These are phyloP conservation scores for Oceanites oceanicus DNA, from an alignment of 2,113 vertebrate genomes.

Conservation along the genomic window DNA sequence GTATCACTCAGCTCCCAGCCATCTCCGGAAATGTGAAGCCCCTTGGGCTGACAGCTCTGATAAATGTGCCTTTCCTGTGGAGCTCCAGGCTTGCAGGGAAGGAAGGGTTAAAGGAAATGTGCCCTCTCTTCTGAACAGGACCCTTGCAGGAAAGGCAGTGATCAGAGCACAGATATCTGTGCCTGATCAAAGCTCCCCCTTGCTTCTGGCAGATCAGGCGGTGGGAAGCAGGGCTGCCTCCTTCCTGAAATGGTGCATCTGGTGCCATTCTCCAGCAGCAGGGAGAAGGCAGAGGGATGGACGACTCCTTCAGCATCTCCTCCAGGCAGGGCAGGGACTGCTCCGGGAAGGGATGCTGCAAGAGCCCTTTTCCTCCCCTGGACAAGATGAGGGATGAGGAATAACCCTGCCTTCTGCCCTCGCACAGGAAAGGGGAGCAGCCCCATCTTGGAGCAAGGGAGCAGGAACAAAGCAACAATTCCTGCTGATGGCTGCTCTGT, in stretches of 20 bases:
- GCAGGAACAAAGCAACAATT: background rate
- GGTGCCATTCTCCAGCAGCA: background rate
- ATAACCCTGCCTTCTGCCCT: background rate
- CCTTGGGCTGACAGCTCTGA: background rate
- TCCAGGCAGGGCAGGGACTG: background rate
- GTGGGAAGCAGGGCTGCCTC: background rate
- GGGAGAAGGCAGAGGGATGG: background rate
- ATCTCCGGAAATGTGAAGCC: background rate
- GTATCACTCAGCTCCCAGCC: background rate
- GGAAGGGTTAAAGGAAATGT: slow-evolving; percentile 1
- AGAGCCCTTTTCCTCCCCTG: background rate
- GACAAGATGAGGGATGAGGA: background rate
- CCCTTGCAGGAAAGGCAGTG: background rate
- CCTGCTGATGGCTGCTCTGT: background rate
- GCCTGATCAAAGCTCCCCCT: slow-evolving; percentile 25
- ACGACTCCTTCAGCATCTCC: background rate
- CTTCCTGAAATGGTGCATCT: background rate
- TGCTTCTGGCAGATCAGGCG: background rate
- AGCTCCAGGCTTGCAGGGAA: background rate
- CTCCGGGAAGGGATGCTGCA: background rate
- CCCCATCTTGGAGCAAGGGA: background rate
- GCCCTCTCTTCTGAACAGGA: background rate
- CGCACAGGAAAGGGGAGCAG: background rate
- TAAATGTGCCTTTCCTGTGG: background rate
- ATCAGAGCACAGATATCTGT: background rate